These are phyloP conservation scores for Trissolcus basalis DNA, from an alignment of 1,140 invertebrate species.

Conservation along the genomic window DNA sequence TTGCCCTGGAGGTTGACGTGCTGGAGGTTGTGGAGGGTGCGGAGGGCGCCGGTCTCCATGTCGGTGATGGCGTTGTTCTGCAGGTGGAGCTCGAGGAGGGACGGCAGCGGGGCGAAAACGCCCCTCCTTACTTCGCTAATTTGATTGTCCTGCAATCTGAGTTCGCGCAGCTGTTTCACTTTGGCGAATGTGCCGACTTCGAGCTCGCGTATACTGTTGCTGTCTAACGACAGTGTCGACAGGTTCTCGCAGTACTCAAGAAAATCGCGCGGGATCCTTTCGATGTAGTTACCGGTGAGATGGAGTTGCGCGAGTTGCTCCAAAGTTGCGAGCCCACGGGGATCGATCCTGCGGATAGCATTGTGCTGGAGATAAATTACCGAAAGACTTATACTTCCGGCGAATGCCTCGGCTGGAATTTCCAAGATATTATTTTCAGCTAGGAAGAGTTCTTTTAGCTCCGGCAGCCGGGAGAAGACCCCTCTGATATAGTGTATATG, in stretches of 20 bases:
- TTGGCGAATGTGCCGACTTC: slow-evolving; percentile 87
- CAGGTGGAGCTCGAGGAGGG: slow-evolving; percentile 88
- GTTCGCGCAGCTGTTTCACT: slow-evolving; percentile 84
- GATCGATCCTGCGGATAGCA: slow-evolving; percentile 86
- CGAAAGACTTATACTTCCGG: slow-evolving; percentile 83
- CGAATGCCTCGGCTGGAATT: slow-evolving; percentile 87
- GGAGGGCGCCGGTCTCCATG: slow-evolving; percentile 89
- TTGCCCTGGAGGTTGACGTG: slow-evolving; percentile 93
- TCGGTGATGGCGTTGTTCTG: slow-evolving; percentile 89
- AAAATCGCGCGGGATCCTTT: slow-evolving; percentile 83
- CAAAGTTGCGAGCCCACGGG: slow-evolving; percentile 83
- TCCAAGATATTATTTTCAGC: slow-evolving; percentile 93
- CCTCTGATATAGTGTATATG: slow-evolving; percentile 90
- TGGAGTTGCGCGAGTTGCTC: slow-evolving; percentile 88
- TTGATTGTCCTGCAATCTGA: slow-evolving; percentile 91
- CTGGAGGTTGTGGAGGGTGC: slow-evolving; percentile 87
- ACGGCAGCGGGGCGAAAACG: slow-evolving; percentile 87
- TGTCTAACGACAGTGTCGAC: slow-evolving; percentile 90
- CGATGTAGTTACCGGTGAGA: slow-evolving; percentile 90
- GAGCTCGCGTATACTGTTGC: slow-evolving; percentile 90
- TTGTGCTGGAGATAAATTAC: slow-evolving; percentile 93
- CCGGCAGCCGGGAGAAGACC: slow-evolving; percentile 86
- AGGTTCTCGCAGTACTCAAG: slow-evolving; percentile 85
- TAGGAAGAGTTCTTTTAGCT: slow-evolving; percentile 88
- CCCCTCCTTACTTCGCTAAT: slow-evolving; percentile 84